Evolutionary conservation across 2,797 vertebrate genomes (phyloP).

Genomic region (Staurois parvus): DNA sequence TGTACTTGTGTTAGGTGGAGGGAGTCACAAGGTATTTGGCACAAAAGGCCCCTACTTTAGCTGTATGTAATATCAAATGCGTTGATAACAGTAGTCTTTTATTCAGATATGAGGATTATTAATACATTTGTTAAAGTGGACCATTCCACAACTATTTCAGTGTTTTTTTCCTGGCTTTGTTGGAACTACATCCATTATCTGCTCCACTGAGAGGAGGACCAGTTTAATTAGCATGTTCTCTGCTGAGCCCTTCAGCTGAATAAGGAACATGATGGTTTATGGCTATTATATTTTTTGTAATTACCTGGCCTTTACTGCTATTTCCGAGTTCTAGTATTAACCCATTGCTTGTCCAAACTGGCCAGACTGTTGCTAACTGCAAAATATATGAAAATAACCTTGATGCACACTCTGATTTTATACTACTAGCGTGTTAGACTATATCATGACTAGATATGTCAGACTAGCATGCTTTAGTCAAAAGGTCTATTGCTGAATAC

Average conservation of each 20-base stretch:
- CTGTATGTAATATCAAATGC: too few species aligned
- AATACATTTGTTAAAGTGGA: background rate
- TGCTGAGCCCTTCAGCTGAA: background rate
- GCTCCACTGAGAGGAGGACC: conserved; percentile 2
- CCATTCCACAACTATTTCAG: background rate
- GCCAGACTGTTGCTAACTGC: too few species aligned
- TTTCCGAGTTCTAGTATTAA: background rate
- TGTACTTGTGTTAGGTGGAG: too few species aligned
- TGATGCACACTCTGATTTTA: too few species aligned
- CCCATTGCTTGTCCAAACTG: background rate
- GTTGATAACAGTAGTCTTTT: background rate
- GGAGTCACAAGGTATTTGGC: too few species aligned
- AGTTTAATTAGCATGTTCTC: conserved; percentile 13
- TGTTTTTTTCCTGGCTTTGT: background rate
- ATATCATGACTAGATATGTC: too few species aligned
- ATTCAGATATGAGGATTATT: background rate
- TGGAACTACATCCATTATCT: background rate
- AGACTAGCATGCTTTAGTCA: too few species aligned
- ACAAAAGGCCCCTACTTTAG: too few species aligned
- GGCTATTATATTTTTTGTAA: background rate
- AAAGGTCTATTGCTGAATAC: too few species aligned
- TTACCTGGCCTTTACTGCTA: background rate
- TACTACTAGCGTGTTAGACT: too few species aligned
- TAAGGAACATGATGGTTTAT: background rate
- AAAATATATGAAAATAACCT: too few species aligned